phyloP scores from a whole-genome alignment of 2,797 vertebrate species.

The Sebastiscus tertius region DNA sequence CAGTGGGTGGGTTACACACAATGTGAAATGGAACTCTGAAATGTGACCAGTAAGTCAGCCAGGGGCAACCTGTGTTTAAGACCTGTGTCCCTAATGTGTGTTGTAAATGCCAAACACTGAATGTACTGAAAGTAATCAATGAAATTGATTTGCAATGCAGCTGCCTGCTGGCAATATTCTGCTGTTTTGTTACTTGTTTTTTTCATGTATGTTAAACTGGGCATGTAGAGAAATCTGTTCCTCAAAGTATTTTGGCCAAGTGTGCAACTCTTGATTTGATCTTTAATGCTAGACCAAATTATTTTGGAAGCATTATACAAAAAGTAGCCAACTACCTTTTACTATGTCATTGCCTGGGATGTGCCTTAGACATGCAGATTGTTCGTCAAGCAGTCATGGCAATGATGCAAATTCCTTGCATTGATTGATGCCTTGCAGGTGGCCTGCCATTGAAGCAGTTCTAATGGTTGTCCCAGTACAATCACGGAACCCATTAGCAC shows the following conservation, averaged over 20 bases:
- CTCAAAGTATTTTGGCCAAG: neutral
- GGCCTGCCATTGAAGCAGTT: neutral
- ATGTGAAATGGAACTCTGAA: neutral
- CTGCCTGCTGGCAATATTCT: neutral
- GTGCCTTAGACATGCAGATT: neutral
- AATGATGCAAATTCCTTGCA: neutral
- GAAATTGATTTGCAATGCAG: neutral
- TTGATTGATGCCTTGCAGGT: too few relatives aligned
- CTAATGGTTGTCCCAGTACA: too few relatives aligned
- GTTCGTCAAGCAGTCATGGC: neutral
- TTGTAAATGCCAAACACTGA: neutral
- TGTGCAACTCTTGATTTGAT: neutral
- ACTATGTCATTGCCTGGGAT: neutral
- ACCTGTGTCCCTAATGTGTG: neutral
- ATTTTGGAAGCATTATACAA: neutral
- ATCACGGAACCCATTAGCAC: too few relatives aligned
- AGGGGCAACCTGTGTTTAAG: neutral
- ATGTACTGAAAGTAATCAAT: neutral
- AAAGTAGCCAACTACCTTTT: neutral
- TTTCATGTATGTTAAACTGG: neutral
- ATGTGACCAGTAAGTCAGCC: neutral
- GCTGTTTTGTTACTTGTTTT: neutral
- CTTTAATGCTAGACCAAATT: neutral
- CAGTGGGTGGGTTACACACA: neutral
- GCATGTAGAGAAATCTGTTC: neutral